phyloP scores from a whole-genome alignment of 2,797 vertebrate species.

The Anguilla anguilla region DNA sequence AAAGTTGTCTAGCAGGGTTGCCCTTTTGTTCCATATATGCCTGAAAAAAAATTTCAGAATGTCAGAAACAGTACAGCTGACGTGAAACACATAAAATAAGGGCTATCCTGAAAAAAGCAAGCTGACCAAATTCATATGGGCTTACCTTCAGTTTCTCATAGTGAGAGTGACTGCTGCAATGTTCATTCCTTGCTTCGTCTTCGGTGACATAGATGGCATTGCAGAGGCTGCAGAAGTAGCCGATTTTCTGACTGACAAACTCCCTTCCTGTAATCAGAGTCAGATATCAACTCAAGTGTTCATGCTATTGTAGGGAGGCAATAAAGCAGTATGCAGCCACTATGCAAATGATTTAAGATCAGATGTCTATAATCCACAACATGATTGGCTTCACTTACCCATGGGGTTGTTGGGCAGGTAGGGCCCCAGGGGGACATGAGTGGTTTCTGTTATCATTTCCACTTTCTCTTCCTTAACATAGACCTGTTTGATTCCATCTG shows the following conservation, averaged over 20 bases:
- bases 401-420: conserved; percentile 52
- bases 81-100: neutral
- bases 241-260: conserved; percentile 70
- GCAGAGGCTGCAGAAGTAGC: conserved; percentile 72
- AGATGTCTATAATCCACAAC: neutral
- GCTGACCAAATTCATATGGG: neutral
- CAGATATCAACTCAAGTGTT: neutral
- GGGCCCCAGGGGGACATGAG: conserved; percentile 8
- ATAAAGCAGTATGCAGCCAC: neutral
- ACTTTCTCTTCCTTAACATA: neutral
- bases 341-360: neutral
- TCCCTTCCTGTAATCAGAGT: conserved; percentile 58
- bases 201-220: conserved; percentile 69
- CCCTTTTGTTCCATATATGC: neutral
- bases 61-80: neutral
- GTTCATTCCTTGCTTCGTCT: conserved; percentile 68
- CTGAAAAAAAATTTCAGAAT: neutral
- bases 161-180: conserved; percentile 70
- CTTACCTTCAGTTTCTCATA: conserved; percentile 63
- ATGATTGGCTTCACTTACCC: conserved; percentile 53
- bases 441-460: conserved; percentile 7
- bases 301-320: neutral
- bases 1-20: neutral
- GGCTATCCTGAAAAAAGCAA: neutral
- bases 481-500: conserved; percentile 29